Conservation (phyloP, 2,888 invertebrate genomes). For the Drosophila antonietae region DNA sequence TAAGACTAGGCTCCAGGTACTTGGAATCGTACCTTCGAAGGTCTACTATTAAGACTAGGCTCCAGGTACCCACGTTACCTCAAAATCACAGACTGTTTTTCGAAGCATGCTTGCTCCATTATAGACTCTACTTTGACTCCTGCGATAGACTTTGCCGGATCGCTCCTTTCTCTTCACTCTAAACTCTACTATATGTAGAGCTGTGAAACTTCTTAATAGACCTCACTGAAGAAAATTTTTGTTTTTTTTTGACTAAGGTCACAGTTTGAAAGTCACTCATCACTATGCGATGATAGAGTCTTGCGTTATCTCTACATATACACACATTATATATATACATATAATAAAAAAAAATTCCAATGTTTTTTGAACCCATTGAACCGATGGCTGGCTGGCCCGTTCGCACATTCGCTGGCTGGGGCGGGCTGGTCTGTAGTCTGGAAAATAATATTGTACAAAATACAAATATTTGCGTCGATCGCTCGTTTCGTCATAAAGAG, state of each 20-base stretch:
- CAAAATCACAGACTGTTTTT: not conserved
- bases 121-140: not conserved
- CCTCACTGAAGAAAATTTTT: too few species aligned
- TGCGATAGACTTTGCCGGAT: not conserved
- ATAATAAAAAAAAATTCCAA: constrained; percentile 49
- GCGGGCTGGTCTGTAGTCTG: not conserved
- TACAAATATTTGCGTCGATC: constrained; percentile 45
- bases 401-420: not conserved
- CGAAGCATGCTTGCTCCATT: not conserved
- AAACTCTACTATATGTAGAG: not conserved
- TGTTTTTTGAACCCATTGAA: constrained; percentile 62
- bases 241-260: not conserved
- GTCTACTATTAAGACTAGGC: not conserved
- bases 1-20: not conserved
- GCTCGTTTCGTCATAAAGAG: constrained; percentile 11
- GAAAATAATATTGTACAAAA: constrained; percentile 26
- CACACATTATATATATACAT: constrained; percentile 14
- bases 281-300: not conserved
- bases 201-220: not conserved
- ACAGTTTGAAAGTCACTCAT: constrained; percentile 12
- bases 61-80: not conserved
- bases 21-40: not conserved
- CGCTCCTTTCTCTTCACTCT: not conserved
- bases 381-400: constrained; percentile 9
- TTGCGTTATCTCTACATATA: constrained; percentile 43